phyloP scores from a whole-genome alignment of 2,113 vertebrate genomes.

The Brachyistius frenatus region DNA sequence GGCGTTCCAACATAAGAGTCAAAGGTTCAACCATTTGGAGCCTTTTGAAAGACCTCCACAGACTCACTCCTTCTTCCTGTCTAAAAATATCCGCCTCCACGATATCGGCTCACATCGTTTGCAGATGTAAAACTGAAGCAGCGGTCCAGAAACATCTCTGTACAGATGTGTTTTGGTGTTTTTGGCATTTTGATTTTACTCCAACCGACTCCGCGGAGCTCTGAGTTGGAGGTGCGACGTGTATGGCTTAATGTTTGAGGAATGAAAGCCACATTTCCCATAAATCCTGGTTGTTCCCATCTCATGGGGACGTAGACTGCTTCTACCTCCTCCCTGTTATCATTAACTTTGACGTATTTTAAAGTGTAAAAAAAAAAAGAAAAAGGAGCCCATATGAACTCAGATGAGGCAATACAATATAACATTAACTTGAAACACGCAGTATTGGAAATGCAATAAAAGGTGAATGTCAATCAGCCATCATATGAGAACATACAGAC shows the following conservation, averaged over 20 bases:
- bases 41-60: slow-evolving; percentile 24
- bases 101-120: slow-evolving; percentile 43
- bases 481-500: not conserved
- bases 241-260: slow-evolving; percentile 25
- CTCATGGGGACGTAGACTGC: not conserved
- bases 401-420: not conserved
- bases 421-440: not conserved
- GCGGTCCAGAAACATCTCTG: slow-evolving; percentile 18
- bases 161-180: slow-evolving; percentile 39
- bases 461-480: not conserved
- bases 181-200: slow-evolving; percentile 27
- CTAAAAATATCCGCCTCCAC: slow-evolving; percentile 48
- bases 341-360: not conserved
- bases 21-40: slow-evolving; percentile 24
- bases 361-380: not conserved
- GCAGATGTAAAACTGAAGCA: slow-evolving; percentile 53
- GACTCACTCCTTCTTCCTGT: slow-evolving; percentile 4
- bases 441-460: not conserved
- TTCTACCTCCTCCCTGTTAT: not conserved
- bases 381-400: not conserved
- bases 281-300: slow-evolving; percentile 23
- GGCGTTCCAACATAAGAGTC: slow-evolving; percentile 32
- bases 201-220: slow-evolving; percentile 2
- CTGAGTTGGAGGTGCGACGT: slow-evolving; percentile 7
- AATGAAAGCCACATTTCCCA: slow-evolving; percentile 39